Conservation (phyloP, 2,888 invertebrate genomes). For the Brassicogethes aeneus region DNA sequence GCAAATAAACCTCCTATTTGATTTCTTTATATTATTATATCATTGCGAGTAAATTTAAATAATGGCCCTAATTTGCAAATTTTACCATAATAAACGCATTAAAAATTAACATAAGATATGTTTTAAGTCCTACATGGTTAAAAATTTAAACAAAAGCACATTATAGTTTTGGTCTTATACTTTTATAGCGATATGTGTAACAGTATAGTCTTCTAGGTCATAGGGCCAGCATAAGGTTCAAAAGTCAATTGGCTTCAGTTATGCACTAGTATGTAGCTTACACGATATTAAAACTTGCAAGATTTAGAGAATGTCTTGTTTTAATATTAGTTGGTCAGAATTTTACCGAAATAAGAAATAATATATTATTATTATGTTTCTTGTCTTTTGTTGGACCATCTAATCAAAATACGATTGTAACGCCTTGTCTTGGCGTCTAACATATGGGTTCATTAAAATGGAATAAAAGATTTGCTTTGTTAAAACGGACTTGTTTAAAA, state of each 20-base stretch:
- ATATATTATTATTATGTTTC: too few relatives aligned
- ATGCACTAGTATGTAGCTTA: slow-evolving; percentile 15
- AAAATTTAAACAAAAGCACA: background rate
- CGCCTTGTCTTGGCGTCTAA: too few relatives aligned
- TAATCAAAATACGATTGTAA: too few relatives aligned
- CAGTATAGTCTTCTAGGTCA: slow-evolving; percentile 17
- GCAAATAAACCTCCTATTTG: too few relatives aligned
- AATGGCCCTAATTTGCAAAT: background rate
- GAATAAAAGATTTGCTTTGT: too few relatives aligned
- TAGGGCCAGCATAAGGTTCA: slow-evolving; percentile 18
- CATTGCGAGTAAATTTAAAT: background rate
- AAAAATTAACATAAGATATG: background rate
- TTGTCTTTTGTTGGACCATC: too few relatives aligned
- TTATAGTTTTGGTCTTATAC: too few relatives aligned
- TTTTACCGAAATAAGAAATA: too few relatives aligned
- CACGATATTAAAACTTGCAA: slow-evolving; percentile 15
- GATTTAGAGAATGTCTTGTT: slow-evolving; percentile 6
- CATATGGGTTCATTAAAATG: too few relatives aligned
- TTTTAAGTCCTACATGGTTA: background rate
- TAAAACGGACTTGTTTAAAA: too few relatives aligned
- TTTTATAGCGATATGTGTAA: background rate
- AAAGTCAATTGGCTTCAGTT: slow-evolving; percentile 21
- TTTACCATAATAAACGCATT: background rate
- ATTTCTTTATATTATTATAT: too few relatives aligned
- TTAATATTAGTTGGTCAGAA: background rate